Percentiles rank a stretch among this genome's conserved stretches.
phyloP scores from a whole-genome alignment of 2,113 vertebrate species.

The Pelusios castaneus region DNA sequence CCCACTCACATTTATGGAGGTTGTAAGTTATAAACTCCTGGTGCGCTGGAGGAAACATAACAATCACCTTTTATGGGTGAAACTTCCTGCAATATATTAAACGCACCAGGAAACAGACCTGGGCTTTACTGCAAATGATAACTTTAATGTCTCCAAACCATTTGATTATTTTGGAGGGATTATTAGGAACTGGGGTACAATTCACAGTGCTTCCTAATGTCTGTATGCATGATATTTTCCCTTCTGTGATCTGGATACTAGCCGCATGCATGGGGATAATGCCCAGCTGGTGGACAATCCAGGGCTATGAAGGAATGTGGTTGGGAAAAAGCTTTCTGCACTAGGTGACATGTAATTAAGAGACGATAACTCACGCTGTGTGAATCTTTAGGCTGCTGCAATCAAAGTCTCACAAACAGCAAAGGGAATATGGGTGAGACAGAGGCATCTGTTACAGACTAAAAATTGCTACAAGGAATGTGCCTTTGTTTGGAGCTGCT shows the following conservation, averaged over 20 bases:
- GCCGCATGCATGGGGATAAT: background rate
- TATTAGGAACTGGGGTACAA: conserved; percentile 43
- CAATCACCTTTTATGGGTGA: conserved; percentile 76
- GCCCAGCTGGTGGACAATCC: background rate
- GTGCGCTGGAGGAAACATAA: conserved; percentile 65
- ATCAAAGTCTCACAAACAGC: background rate
- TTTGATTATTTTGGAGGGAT: conserved; percentile 57
- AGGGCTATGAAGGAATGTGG: background rate
- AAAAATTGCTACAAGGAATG: background rate
- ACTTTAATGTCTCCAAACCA: conserved; percentile 71
- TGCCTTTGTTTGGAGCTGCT: background rate
- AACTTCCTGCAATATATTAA: conserved; percentile 79
- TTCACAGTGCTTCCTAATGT: background rate
- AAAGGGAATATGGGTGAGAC: background rate
- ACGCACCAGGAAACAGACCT: conserved; percentile 63
- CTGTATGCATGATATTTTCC: fast-evolving
- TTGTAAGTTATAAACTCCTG: conserved; percentile 71
- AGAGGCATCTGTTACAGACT: background rate
- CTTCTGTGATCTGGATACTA: background rate
- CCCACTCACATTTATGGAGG: conserved; percentile 80
- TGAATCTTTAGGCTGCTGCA: background rate
- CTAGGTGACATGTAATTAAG: background rate
- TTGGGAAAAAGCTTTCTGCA: background rate
- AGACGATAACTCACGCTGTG: background rate
- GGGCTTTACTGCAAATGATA: conserved; percentile 73